These are phyloP conservation scores for Melipona quadrifasciata DNA, from an alignment of 1,140 invertebrate species.

Conservation along the genomic window DNA sequence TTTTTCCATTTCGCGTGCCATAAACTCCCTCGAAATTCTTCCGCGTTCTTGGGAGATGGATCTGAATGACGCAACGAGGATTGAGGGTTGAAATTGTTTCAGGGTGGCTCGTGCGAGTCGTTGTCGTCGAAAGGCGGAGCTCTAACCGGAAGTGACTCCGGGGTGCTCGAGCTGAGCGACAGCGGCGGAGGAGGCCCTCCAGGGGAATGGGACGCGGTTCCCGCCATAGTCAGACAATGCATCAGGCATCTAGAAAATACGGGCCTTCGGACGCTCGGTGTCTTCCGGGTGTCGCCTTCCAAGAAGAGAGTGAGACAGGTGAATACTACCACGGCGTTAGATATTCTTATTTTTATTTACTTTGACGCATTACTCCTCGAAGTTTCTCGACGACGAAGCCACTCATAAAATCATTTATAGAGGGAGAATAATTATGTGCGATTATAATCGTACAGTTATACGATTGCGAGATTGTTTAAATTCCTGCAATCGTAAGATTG, in stretches of 20 bases:
- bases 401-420: too few relatives aligned
- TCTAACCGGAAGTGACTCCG: conserved; percentile 83
- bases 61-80: not conserved
- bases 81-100: conserved; percentile 53
- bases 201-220: conserved; percentile 83
- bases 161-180: conserved; percentile 81
- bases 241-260: conserved; percentile 90
- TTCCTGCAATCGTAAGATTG: too few relatives aligned
- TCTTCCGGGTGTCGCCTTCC: conserved; percentile 94
- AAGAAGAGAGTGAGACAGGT: conserved; percentile 96
- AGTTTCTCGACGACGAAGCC: too few relatives aligned
- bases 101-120: conserved; percentile 88
- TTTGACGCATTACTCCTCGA: not conserved
- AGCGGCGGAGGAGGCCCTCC: conserved; percentile 74
- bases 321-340: conserved; percentile 51
- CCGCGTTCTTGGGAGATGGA: not conserved
- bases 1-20: too few relatives aligned
- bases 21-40: too few relatives aligned
- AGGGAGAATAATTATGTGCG: too few relatives aligned
- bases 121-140: conserved; percentile 84
- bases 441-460: too few relatives aligned
- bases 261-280: conserved; percentile 91
- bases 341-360: not conserved
- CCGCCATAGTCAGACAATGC: conserved; percentile 89
- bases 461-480: too few relatives aligned